Base-by-base conservation (phyloP, 2,888 invertebrate species). In the Microplitis deprimator region DNA sequence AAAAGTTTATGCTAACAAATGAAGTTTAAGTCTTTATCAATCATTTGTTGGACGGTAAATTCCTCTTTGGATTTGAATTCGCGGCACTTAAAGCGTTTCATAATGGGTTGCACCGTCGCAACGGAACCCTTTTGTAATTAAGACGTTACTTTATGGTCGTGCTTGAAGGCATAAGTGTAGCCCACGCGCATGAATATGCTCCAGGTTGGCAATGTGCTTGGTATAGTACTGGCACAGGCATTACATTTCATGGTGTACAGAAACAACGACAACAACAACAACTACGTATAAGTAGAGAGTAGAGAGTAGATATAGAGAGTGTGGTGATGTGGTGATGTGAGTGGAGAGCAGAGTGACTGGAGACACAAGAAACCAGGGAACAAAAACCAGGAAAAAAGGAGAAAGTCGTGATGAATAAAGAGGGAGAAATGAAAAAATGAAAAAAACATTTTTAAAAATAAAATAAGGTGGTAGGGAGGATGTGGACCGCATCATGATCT, bases 61-160 rank as follows among this genome's bases (percentile, higher is more conserved):
- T 64, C 60, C 60, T 62, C 60, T 38, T 60, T 13, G 60, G 50
- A 13, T 7, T 71, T 65, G 41, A 60, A 29, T 50, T 68, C 59
- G 61, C 73, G 40, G 65, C 83, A 82, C 86, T 83, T 83, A 82
- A 83, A 82, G 81, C 81, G 81, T 81, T 83, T 84, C 83, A 82
- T 82, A 80, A 85, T 81, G 40, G 68, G 82, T 81, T 82, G 82
- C 83, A 80, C 80, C 82, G 81, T 72, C 79, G 82, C 80, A 79
- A 76, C 79, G 79, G 79, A 83, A 80, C 81, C 82, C 85, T 84
- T 85, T 85, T 84, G 85, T 88, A 88, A 88, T 88, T 87, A 87
- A 87, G 87, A 87, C 85, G 85, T 87, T 85, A 85, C 84, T 87
- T 87, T 86, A 86, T 74, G 80, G 73, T 68, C 82, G 85, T 83